Evolutionary conservation across 2,888 invertebrate genomes (phyloP).

Genomic region (Amiota mariae): DNA sequence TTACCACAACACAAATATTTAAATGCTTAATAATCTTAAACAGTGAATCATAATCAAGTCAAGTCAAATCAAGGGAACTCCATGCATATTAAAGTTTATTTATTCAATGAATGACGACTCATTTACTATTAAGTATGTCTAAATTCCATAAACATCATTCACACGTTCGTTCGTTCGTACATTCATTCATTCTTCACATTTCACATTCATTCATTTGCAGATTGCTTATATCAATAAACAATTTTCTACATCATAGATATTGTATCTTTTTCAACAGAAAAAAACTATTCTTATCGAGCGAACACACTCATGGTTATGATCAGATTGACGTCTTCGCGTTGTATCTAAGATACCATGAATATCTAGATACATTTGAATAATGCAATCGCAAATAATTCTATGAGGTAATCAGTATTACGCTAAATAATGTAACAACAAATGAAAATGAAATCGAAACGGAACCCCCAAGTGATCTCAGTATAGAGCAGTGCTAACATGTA

Average conservation of each 20-base stretch:
- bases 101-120: neutral
- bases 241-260: too few relatives aligned
- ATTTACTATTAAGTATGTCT: neutral
- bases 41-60: slow-evolving; percentile 9
- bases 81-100: neutral
- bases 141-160: too few relatives aligned
- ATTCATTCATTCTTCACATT: neutral
- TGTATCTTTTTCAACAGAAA: too few relatives aligned
- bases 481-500: slow-evolving; percentile 28
- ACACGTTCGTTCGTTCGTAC: too few relatives aligned
- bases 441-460: slow-evolving; percentile 61
- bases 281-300: too few relatives aligned
- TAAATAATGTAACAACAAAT: slow-evolving; percentile 18
- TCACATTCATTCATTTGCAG: neutral
- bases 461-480: slow-evolving; percentile 40
- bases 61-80: slow-evolving; percentile 17
- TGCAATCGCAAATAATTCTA: slow-evolving; percentile 5
- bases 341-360: too few relatives aligned
- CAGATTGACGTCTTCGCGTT: too few relatives aligned
- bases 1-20: neutral
- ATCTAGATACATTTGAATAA: neutral
- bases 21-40: slow-evolving; percentile 11
- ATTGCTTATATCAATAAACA: neutral
- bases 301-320: too few relatives aligned
- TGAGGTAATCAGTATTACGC: slow-evolving; percentile 10